Evolutionary conservation across 2,888 invertebrate species (phyloP), one percentile per base, ranked within the genome.

Genomic region (Papilio protenor): DNA sequence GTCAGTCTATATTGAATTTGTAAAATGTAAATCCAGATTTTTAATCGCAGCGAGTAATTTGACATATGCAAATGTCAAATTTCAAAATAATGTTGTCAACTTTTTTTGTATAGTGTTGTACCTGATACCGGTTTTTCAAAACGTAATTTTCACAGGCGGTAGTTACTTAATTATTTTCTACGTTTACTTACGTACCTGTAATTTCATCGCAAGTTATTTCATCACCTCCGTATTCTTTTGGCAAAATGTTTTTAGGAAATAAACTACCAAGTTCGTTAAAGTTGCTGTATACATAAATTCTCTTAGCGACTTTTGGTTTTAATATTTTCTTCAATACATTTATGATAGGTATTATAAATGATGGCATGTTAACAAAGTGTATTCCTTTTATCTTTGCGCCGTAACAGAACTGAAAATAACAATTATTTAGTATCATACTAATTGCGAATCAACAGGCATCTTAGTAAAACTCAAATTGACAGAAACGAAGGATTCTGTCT

Each of bases 321-420:
- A 90, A 72, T 0, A 88, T 80, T 79, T 87, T 89, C 80, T 90
- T 94, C 0, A 92, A 59, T 12, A 95, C 66, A 1, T 83, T 82
- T 1, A 94, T 78, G 0, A 94, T 21, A 5, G 88, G 84, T 55
- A 92, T 89, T 0, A 95, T 85, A 64, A 91, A 85, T 73, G 89
- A 90, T 0, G 92, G 92, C 0, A 87, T 77, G 49, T 93, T 91
- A 23, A 95, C 79, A 12, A 94, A 82, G 77, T 94, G 90, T 2
- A 95, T 86, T 0, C 85, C 87, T 77, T 90, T 92, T 59, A 94
- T 78, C 81, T 91, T 88, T 12, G 88, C 78, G 0, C 90, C 90
- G 74, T 88, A 89, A 1, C 88, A 90, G 76, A 89, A 89, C 84
- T 92, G 88, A 85, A 84, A 83, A 27, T 6, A 14, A 27, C 8